These are phyloP conservation scores for Ectobius pallidus DNA, from an alignment of 2,888 invertebrate species.

Conservation along the genomic window DNA sequence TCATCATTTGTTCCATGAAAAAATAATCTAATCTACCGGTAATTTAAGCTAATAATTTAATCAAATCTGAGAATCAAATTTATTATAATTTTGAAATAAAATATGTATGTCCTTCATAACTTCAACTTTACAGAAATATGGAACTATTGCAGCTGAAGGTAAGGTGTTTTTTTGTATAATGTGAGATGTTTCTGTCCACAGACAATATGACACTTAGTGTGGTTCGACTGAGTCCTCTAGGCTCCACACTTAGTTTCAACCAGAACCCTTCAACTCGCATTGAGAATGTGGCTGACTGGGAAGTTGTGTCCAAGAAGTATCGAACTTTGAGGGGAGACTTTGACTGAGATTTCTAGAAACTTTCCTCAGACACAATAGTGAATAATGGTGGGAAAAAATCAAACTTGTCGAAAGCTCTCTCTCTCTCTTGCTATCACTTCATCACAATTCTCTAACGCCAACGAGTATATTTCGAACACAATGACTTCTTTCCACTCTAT, in stretches of 20 bases:
- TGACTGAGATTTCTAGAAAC: conserved; percentile 48
- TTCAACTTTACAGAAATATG: not conserved
- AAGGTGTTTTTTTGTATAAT: not conserved
- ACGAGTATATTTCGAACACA: no score
- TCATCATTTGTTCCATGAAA: no score
- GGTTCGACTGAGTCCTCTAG: conserved; percentile 82
- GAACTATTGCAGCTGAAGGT: not conserved
- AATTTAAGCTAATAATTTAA: no score
- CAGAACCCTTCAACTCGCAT: conserved; percentile 72
- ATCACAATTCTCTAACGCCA: not conserved
- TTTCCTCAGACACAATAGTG: not conserved
- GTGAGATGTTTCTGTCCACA: conserved; percentile 41
- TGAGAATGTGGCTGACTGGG: conserved; percentile 92
- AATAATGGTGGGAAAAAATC: not conserved
- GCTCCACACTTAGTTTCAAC: conserved; percentile 82
- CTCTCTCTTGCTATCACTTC: not conserved
- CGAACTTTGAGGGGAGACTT: conserved; percentile 71
- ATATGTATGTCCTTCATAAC: not conserved
- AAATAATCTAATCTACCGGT: no score
- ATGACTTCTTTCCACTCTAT: no score
- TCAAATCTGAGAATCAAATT: no score
- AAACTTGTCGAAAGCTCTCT: not conserved
- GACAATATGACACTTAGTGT: conserved; percentile 81
- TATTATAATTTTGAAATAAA: no score
- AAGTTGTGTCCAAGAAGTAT: conserved; percentile 87